A percentile compares a stretch with the other conserved stretches of the same genome.
Evolutionary conservation across 2,797 vertebrate species (phyloP).

Genomic region (Atherinosoma microstoma): DNA sequence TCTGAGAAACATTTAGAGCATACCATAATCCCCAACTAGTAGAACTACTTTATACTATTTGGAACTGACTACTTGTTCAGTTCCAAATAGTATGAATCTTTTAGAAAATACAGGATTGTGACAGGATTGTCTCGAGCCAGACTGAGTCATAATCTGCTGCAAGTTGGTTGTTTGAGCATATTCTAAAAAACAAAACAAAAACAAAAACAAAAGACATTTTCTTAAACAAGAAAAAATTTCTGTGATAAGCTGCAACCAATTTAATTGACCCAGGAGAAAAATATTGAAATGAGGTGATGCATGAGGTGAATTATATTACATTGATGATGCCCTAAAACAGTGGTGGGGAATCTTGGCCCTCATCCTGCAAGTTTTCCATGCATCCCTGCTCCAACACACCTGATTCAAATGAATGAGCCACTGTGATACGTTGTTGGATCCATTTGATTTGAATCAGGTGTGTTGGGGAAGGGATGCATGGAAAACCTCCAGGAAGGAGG

Average conservation of each 20-base stretch:
- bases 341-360: too few relatives aligned
- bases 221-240: neutral
- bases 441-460: too few relatives aligned
- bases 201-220: neutral
- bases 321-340: too few relatives aligned
- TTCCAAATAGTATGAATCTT: slow-evolving; percentile 19
- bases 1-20: slow-evolving; percentile 17
- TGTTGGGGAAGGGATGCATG: too few relatives aligned
- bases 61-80: neutral
- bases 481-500: too few relatives aligned
- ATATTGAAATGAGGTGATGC: neutral
- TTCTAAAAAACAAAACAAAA: slow-evolving; percentile 20
- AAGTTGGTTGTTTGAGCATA: slow-evolving; percentile 13
- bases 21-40: slow-evolving; percentile 7
- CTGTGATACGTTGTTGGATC: too few relatives aligned
- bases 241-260: slow-evolving; percentile 22
- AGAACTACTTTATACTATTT: too few relatives aligned
- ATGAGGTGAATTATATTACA: neutral
- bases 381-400: too few relatives aligned
- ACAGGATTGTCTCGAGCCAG: slow-evolving; percentile 13
- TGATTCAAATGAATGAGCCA: too few relatives aligned
- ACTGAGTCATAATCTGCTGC: slow-evolving; percentile 38
- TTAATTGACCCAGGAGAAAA: slow-evolving; percentile 24
- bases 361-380: too few relatives aligned
- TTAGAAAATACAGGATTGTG: slow-evolving; percentile 21